Evolutionary conservation across 2,888 invertebrate genomes (phyloP), one percentile per base, ranked within the genome.

Genomic region (Eledone cirrhosa): DNA sequence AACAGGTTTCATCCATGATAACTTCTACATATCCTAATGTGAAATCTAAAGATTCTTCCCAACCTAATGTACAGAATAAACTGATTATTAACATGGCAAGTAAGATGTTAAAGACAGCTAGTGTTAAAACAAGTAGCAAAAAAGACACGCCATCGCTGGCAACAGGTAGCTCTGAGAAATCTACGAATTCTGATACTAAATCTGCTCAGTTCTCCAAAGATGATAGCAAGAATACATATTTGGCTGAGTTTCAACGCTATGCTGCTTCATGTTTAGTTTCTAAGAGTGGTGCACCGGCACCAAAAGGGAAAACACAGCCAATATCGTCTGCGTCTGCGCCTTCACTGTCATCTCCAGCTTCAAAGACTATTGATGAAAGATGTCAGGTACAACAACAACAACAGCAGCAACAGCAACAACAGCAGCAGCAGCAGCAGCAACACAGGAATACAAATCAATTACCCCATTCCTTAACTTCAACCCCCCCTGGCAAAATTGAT

Each of bases 201-300:
- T 27, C 48, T 5, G 29, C 72, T 11, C 72, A 72, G 13, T 72
- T 72, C 41, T 72, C 72, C 31, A 76, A 76, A n/a, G 76, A 76
- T 48, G 76, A 76, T 48, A 24, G 29, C 11, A 76, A 47, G 22
- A 48, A 76, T 19, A 76, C 76, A 27, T 76, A 76, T 29, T 27
- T 76, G 48, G 76, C 76, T 47, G 76, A 76, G 22, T 76, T 48
- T 76, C 76, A 76, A 48, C 41, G 76, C 48, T 76, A 76, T 76
- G 76, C 76, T 19, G 76, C 76, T 24, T 76, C 76, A 76, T 76
- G 47, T 76, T 16, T 76, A 4, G n/a, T 27, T 41, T 41, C 41
- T 41, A 72, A 72, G 72, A 72, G 33, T 8, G 33, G 33, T 4
- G 31, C 41, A n/a, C 33, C n/a, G 3, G 13, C 72, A 13, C 72